phyloP scores from a whole-genome alignment of 1,140 invertebrate genomes.

The Drosophila auraria region DNA sequence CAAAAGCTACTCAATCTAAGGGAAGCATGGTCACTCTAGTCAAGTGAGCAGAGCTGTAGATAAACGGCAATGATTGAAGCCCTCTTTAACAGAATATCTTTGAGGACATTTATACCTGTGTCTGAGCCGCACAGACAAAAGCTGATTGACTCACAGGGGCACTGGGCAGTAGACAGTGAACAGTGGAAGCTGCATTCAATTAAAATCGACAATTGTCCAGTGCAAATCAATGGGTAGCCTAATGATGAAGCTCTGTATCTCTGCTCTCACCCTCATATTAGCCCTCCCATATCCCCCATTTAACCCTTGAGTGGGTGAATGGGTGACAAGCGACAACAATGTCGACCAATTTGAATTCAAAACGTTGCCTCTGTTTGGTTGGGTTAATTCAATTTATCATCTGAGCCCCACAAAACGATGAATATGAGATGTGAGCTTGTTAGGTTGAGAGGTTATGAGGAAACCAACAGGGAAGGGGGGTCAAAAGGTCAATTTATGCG shows the following conservation, averaged over 20 bases:
- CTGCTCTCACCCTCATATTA: neutral
- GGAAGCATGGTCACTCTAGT: slow-evolving; percentile 22
- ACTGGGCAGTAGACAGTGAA: slow-evolving; percentile 5
- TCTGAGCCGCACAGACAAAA: slow-evolving; percentile 32
- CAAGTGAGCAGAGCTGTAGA: neutral
- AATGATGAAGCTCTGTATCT: slow-evolving; percentile 26
- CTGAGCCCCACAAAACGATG: slow-evolving; percentile 49
- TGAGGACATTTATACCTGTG: slow-evolving; percentile 55
- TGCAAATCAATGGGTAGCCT: slow-evolving; percentile 45
- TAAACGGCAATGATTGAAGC: too few relatives aligned
- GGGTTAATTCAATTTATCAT: slow-evolving; percentile 78
- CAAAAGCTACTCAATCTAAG: neutral
- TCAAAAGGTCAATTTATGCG: slow-evolving; percentile 72
- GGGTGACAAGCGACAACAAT: slow-evolving; percentile 51
- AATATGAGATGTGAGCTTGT: slow-evolving; percentile 44
- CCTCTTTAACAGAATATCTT: slow-evolving; percentile 38
- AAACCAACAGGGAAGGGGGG: neutral
- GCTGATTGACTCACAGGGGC: slow-evolving; percentile 60
- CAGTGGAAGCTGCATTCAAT: slow-evolving; percentile 57
- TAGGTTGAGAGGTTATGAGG: slow-evolving; percentile 24
- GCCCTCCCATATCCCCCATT: slow-evolving; percentile 15
- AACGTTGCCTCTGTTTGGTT: slow-evolving; percentile 59
- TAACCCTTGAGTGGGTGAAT: slow-evolving; percentile 47
- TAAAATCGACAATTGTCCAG: slow-evolving; percentile 59
- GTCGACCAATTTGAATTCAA: slow-evolving; percentile 59